Percentiles rank a stretch among this genome's conserved stretches.
phyloP scores from a whole-genome alignment of 2,888 invertebrate species.

The Sarcophaga variegata region DNA sequence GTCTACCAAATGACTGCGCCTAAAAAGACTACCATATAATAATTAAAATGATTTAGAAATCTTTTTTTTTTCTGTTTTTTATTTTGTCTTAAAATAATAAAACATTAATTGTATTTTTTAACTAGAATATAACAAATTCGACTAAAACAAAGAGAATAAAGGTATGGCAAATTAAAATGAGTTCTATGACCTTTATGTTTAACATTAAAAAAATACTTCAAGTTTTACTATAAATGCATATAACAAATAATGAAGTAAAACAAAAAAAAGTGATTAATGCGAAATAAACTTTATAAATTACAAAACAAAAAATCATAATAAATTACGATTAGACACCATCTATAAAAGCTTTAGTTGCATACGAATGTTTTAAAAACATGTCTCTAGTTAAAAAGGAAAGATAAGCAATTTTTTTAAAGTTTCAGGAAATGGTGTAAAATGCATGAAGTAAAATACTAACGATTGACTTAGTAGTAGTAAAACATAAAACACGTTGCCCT shows the following conservation, averaged over 20 bases:
- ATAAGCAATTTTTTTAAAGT: no score
- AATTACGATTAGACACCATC: no score
- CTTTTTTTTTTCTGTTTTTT: background rate
- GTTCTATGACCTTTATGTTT: background rate
- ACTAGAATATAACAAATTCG: no score
- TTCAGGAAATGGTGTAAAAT: background rate
- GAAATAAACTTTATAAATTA: conserved; percentile 21
- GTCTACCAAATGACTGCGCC: no score
- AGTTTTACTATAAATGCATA: conserved; percentile 29
- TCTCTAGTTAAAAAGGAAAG: no score
- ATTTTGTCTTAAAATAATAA: background rate
- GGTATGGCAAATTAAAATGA: conserved; percentile 18
- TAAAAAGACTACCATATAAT: no score
- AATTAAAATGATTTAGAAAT: background rate
- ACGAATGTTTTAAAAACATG: no score
- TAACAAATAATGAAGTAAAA: conserved; percentile 19
- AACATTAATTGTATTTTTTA: no score
- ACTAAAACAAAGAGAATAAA: background rate
- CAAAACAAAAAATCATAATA: background rate
- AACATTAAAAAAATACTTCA: conserved; percentile 9
- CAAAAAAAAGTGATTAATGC: conserved; percentile 19
- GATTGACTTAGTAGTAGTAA: background rate
- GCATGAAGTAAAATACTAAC: background rate
- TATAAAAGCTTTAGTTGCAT: background rate
- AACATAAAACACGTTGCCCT: background rate